These are phyloP conservation scores for Regulus satrapa DNA, from an alignment of 2,113 vertebrate species.

Conservation along the genomic window DNA sequence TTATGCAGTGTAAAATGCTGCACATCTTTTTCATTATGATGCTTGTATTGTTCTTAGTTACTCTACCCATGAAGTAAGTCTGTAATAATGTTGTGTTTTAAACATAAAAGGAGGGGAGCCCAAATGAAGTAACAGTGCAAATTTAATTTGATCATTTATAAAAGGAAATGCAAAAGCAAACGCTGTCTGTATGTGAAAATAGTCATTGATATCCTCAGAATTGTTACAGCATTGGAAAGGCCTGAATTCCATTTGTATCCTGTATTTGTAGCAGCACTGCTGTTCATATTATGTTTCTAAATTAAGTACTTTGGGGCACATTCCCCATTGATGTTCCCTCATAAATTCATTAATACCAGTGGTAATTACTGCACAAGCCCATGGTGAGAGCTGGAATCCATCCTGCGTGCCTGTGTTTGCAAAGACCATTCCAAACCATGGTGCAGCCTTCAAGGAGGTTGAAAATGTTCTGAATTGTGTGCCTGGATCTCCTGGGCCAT, in stretches of 20 bases:
- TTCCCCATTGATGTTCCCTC: background rate
- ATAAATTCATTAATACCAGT: background rate
- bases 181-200: background rate
- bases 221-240: background rate
- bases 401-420: rapidly evolving
- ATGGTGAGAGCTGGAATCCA: background rate
- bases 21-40: constrained; percentile 13
- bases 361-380: background rate
- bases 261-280: background rate
- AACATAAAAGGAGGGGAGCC: constrained; percentile 7
- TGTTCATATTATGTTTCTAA: background rate
- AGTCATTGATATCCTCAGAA: background rate
- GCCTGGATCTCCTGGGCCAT: background rate
- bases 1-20: constrained; percentile 7
- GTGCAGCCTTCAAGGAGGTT: background rate
- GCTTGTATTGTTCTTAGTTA: background rate
- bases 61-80: background rate
- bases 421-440: background rate
- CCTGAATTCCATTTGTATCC: background rate
- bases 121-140: background rate
- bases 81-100: background rate
- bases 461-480: rapidly evolving
- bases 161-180: background rate
- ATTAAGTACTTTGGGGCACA: background rate
- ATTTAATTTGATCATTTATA: background rate